Percentiles rank a stretch among this genome's conserved stretches.
These are phyloP conservation scores for Chionomys nivalis DNA, from an alignment of 2,113 vertebrate genomes.

Conservation along the genomic window DNA sequence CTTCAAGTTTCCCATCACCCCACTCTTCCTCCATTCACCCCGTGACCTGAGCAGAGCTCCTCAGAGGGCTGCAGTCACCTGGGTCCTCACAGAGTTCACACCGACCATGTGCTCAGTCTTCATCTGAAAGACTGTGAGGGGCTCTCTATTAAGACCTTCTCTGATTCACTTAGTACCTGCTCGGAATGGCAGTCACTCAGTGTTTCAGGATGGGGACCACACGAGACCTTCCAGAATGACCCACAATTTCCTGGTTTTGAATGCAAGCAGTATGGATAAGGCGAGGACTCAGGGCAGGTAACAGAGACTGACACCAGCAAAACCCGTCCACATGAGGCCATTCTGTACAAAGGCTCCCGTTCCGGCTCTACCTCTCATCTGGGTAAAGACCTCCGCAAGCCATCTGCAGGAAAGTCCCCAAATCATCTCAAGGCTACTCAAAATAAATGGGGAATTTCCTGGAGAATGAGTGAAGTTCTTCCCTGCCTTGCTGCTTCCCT, in stretches of 20 bases:
- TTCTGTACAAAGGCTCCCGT: neutral
- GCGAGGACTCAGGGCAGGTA: neutral
- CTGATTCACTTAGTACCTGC: neutral
- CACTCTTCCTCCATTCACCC: neutral
- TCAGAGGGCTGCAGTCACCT: conserved; percentile 46
- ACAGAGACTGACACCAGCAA: neutral
- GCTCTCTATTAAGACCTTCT: conserved; percentile 45
- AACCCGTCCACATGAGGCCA: neutral
- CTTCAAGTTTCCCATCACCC: conserved; percentile 82
- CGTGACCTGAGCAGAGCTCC: conserved; percentile 5
- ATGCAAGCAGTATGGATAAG: neutral
- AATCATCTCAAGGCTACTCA: neutral
- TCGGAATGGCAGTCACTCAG: conserved; percentile 46
- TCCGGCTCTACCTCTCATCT: neutral
- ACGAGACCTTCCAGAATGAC: conserved; percentile 28
- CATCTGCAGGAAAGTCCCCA: neutral
- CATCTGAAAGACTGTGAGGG: conserved; percentile 49
- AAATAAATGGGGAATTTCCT: neutral
- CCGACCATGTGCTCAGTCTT: neutral
- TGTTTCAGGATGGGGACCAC: neutral
- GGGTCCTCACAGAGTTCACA: conserved; percentile 60
- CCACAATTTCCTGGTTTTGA: neutral
- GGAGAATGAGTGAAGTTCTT: neutral
- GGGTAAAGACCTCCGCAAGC: neutral
- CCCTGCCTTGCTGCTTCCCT: neutral